Percentiles rank a stretch among this genome's conserved stretches.
These are phyloP conservation scores for Eulemur macaco DNA, from an alignment of 2,113 vertebrate species.

Conservation along the genomic window DNA sequence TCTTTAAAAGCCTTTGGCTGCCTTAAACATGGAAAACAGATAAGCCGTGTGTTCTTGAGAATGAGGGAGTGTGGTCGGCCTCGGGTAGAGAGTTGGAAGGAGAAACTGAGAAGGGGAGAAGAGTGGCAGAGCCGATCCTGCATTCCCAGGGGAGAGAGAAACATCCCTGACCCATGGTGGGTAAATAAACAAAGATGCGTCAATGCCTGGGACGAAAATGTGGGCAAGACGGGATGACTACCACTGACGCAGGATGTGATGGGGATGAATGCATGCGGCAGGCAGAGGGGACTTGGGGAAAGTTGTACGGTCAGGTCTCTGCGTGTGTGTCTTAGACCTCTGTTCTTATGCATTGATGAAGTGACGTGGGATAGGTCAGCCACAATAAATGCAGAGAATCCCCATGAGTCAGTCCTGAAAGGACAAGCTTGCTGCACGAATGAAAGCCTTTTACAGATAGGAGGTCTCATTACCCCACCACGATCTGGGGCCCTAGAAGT, in stretches of 20 bases:
- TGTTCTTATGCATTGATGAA: not conserved
- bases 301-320: not conserved
- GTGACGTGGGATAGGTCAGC: not conserved
- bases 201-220: not conserved
- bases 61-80: slow-evolving; percentile 29
- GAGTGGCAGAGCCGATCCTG: not conserved
- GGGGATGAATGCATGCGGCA: too few species aligned
- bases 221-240: not conserved
- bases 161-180: not conserved
- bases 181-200: slow-evolving; percentile 4
- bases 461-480: not conserved
- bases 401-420: not conserved
- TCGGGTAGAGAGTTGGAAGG: slow-evolving; percentile 5
- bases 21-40: slow-evolving; percentile 56
- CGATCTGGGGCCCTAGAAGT: not conserved
- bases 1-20: slow-evolving; percentile 67
- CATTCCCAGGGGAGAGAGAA: not conserved
- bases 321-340: not conserved
- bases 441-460: not conserved
- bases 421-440: not conserved
- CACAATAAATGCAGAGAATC: not conserved
- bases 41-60: slow-evolving; percentile 52
- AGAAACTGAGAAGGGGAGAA: not conserved
- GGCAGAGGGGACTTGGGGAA: not conserved
- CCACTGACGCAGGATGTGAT: not conserved